phyloP scores from a whole-genome alignment of 2,797 vertebrate species.

The Pseudomugil tenellus region DNA sequence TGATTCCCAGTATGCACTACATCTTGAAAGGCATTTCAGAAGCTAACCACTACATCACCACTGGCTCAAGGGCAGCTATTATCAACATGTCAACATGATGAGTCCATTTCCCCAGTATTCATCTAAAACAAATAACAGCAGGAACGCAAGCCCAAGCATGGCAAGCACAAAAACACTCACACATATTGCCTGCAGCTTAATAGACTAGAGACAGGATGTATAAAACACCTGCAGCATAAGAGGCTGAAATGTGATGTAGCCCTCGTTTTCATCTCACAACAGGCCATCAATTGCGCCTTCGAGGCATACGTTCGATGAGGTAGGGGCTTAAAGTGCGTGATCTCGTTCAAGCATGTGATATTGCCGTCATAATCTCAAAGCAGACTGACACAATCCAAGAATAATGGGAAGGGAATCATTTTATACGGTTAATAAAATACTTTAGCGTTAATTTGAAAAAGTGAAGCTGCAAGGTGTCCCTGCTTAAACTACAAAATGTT shows the following conservation, averaged over 20 bases:
- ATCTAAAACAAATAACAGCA: constrained; percentile 68
- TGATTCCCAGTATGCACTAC: constrained; percentile 50
- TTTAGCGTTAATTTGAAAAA: constrained; percentile 6
- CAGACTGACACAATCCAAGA: constrained; percentile 9
- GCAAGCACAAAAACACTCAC: constrained; percentile 44
- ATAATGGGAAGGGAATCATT: constrained; percentile 48
- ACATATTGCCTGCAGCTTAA: constrained; percentile 68
- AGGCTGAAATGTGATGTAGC: constrained; percentile 32
- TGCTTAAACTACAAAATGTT: constrained; percentile 18
- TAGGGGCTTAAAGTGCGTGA: constrained; percentile 18
- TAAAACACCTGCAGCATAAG: constrained; percentile 44
- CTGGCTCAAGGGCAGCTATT: constrained; percentile 79
- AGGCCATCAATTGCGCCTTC: constrained; percentile 55
- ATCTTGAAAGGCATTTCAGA: constrained; percentile 68
- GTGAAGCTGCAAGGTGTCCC: constrained; percentile 14
- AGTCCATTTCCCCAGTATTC: constrained; percentile 74
- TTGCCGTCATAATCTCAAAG: constrained; percentile 50
- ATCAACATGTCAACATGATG: constrained; percentile 76
- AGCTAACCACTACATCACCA: constrained; percentile 74
- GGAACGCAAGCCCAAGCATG: constrained; percentile 43
- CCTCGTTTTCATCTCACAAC: constrained; percentile 25
- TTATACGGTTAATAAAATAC: constrained; percentile 29
- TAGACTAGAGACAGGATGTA: constrained; percentile 55
- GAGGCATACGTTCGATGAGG: constrained; percentile 51
- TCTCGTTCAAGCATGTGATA: constrained; percentile 54